A percentile compares a stretch with the other conserved stretches of the same genome.
phyloP scores from a whole-genome alignment of 2,113 vertebrate genomes.

The Patagioenas fasciata region DNA sequence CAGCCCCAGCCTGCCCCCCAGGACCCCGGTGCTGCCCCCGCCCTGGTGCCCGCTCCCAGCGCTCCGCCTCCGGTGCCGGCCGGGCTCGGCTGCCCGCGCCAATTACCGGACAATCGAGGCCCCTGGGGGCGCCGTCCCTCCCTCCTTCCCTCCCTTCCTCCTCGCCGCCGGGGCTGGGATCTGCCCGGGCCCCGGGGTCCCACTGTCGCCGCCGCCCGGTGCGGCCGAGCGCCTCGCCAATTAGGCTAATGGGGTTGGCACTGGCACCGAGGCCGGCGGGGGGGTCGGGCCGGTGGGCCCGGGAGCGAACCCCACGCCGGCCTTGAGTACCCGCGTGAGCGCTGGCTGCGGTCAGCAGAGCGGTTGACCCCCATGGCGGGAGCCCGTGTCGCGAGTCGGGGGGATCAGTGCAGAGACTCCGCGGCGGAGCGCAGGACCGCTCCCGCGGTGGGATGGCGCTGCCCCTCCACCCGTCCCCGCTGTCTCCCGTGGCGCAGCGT shows the following conservation, averaged over 20 bases:
- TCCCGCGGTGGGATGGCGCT: neutral
- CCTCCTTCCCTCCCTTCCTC: neutral
- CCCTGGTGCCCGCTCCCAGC: neutral
- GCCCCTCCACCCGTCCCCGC: neutral
- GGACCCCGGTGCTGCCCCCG: neutral
- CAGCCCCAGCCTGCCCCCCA: neutral
- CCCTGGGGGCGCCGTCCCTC: neutral
- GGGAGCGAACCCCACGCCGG: neutral
- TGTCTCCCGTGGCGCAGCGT: neutral
- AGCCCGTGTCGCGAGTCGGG: neutral
- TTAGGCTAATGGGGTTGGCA: constrained; percentile 63
- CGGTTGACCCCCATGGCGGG: neutral
- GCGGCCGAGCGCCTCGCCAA: constrained; percentile 17
- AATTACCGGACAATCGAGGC: constrained; percentile 30
- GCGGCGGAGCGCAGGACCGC: neutral
- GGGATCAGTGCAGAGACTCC: neutral
- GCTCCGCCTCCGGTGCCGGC: neutral
- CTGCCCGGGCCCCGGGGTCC: constrained; percentile 13
- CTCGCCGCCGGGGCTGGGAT: neutral
- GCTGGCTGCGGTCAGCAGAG: neutral
- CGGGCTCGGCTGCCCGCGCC: constrained; percentile 6
- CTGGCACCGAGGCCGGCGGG: neutral
- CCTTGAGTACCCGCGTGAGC: neutral
- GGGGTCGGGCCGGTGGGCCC: neutral
- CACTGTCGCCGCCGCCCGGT: constrained; percentile 1